Evolutionary conservation across 2,888 invertebrate genomes (phyloP).

Genomic region (Diarsia rubi): DNA sequence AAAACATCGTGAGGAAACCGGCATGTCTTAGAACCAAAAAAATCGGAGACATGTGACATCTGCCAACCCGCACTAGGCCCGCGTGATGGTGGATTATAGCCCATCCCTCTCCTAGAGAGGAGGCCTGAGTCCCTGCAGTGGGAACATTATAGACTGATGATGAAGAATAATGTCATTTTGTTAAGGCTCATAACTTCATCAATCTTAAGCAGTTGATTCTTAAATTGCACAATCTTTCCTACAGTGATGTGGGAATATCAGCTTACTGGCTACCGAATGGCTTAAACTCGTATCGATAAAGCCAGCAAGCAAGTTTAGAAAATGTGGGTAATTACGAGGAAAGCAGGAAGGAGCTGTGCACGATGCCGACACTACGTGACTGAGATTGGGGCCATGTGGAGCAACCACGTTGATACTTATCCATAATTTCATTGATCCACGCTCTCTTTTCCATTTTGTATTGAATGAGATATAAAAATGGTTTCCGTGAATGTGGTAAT

Average conservation of each 20-base stretch:
- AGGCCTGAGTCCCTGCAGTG: too few species aligned
- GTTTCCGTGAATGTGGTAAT: slow-evolving; percentile 48
- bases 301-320: slow-evolving; percentile 50
- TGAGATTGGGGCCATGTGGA: slow-evolving; percentile 55
- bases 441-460: slow-evolving; percentile 45
- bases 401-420: slow-evolving; percentile 52
- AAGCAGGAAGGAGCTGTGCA: slow-evolving; percentile 55
- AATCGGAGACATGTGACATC: too few species aligned
- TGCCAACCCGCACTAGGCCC: too few species aligned
- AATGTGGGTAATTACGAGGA: slow-evolving; percentile 52
- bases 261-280: neutral
- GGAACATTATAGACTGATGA: too few species aligned
- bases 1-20: too few species aligned
- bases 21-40: too few species aligned
- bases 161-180: neutral
- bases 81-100: too few species aligned
- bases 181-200: neutral
- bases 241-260: neutral
- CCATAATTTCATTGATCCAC: slow-evolving; percentile 41
- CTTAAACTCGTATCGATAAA: slow-evolving; percentile 12
- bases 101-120: too few species aligned
- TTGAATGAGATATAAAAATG: slow-evolving; percentile 41
- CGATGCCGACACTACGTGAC: slow-evolving; percentile 52
- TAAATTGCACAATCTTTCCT: neutral
- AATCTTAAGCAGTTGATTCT: neutral